Percentiles rank a stretch among this genome's conserved stretches.
These are phyloP conservation scores for Danionella cerebrum DNA, from an alignment of 2,113 vertebrate species.

Conservation along the genomic window DNA sequence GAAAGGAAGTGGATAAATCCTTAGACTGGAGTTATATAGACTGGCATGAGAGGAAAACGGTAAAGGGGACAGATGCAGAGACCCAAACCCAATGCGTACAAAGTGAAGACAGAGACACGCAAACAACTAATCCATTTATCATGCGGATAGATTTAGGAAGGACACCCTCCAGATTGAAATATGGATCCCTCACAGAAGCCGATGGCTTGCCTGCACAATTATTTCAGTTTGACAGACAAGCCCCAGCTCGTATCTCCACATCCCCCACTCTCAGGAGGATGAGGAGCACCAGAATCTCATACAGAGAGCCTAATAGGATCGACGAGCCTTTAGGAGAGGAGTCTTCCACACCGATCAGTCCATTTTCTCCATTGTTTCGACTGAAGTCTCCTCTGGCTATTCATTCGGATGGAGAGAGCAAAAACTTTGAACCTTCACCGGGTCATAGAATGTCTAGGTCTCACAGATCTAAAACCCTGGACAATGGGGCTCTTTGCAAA, in stretches of 20 bases:
- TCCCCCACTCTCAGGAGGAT: conserved; percentile 78
- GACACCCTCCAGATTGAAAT: conserved; percentile 52
- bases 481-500: conserved; percentile 41
- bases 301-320: conserved; percentile 31
- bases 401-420: conserved; percentile 37
- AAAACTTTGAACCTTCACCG: conserved; percentile 19
- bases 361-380: conserved; percentile 38
- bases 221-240: conserved; percentile 76
- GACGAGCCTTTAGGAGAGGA: conserved; percentile 50
- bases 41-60: conserved; percentile 51
- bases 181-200: conserved; percentile 42
- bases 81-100: conserved; percentile 55
- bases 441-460: conserved; percentile 44
- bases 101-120: conserved; percentile 53
- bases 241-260: conserved; percentile 75
- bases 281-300: conserved; percentile 58
- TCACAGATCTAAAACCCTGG: conserved; percentile 55
- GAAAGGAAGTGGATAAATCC: conserved; percentile 49
- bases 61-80: conserved; percentile 41
- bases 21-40: conserved; percentile 62
- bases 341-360: conserved; percentile 5
- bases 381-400: conserved; percentile 56
- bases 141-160: conserved; percentile 60
- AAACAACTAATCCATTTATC: conserved; percentile 60
- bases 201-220: conserved; percentile 37